Conservation (phyloP, 2,113 vertebrate species). For the Dasyprocta punctata region DNA sequence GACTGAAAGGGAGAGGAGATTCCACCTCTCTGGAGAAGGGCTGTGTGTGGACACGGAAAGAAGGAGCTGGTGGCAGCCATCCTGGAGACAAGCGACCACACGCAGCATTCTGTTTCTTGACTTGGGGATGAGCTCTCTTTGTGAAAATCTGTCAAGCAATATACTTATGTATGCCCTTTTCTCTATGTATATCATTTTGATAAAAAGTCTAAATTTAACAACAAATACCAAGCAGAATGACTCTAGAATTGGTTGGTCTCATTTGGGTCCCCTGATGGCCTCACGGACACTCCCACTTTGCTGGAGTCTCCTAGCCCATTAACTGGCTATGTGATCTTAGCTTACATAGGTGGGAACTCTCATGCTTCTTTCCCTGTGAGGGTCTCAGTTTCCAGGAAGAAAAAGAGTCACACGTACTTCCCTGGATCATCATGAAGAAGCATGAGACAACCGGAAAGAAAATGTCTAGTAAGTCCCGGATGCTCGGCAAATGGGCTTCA, state of each 20-base stretch:
- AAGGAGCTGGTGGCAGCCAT: not conserved
- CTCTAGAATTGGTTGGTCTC: not conserved
- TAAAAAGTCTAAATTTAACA: not conserved
- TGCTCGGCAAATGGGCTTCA: not conserved
- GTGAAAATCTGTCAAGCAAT: not conserved
- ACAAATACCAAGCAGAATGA: not conserved
- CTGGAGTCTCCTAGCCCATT: rapidly evolving
- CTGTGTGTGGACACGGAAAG: rapidly evolving
- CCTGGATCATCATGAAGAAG: not conserved
- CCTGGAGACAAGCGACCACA: not conserved
- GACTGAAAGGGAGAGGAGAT: not conserved
- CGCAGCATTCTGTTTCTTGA: not conserved
- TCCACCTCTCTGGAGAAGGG: not conserved
- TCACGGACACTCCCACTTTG: not conserved
- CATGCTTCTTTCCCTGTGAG: not conserved
- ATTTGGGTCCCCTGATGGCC: rapidly evolving
- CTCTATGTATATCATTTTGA: not conserved
- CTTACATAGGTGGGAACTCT: no score
- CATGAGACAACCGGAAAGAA: not conserved
- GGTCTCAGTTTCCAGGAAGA: not conserved
- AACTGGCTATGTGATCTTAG: not conserved
- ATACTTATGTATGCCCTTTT: not conserved
- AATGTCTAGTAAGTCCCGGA: not conserved
- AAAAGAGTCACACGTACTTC: not conserved
- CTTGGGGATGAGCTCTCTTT: not conserved